Conservation (phyloP, 23 tunicate species). For the Trididemnum nubilum region DNA sequence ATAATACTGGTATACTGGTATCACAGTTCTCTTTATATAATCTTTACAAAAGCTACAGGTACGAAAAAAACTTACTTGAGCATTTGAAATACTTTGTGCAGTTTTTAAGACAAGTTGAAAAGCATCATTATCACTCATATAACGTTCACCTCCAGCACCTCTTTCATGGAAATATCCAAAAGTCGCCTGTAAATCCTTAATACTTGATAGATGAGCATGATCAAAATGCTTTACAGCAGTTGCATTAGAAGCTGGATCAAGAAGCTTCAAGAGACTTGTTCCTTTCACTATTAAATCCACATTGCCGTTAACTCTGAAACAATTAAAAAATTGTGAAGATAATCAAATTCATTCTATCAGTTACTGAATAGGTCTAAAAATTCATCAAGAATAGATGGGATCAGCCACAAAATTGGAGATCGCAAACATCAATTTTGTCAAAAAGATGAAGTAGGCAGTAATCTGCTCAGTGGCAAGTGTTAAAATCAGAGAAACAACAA, state of each 20-base stretch:
- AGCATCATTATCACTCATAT: slow-evolving; percentile 46
- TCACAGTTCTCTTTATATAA: too few species aligned
- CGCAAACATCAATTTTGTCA: background rate
- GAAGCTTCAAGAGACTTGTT: slow-evolving; percentile 33
- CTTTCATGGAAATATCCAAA: slow-evolving; percentile 60
- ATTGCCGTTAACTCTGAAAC: slow-evolving; percentile 68
- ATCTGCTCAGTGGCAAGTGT: too few species aligned
- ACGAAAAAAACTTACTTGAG: slow-evolving; percentile 46
- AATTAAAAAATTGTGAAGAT: background rate
- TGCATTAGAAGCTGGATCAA: slow-evolving; percentile 43
- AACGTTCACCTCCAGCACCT: slow-evolving; percentile 94
- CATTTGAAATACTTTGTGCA: slow-evolving; percentile 39
- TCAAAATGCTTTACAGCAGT: slow-evolving; percentile 26
- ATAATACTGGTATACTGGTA: too few species aligned
- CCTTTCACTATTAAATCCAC: slow-evolving; percentile 85
- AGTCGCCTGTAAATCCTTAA: slow-evolving; percentile 60
- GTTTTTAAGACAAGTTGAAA: slow-evolving; percentile 51
- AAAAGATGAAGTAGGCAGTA: too few species aligned
- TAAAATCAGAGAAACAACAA: background rate
- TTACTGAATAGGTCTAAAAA: background rate
- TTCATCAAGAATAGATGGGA: too few species aligned
- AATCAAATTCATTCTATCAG: background rate
- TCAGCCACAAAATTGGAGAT: too few species aligned
- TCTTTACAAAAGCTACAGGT: too few species aligned
- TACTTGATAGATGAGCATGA: slow-evolving; percentile 29